Conservation (phyloP, 2,888 invertebrate species). For the Drosophila differens region DNA sequence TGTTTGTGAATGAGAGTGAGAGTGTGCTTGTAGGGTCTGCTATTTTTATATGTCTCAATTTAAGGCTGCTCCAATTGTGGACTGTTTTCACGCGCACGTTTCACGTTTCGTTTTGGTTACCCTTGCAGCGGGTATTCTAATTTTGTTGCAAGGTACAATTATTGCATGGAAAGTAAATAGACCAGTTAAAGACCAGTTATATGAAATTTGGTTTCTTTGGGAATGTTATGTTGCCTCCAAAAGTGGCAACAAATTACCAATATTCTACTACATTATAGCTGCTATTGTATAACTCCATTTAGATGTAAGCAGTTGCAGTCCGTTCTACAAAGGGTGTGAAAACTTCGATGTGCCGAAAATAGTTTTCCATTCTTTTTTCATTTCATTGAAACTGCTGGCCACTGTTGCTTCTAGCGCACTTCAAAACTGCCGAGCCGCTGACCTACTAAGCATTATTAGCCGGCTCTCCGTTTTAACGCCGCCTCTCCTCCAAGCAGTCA, state of each 20-base stretch:
- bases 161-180: not conserved
- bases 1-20: constrained; percentile 3
- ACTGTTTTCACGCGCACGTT: constrained; percentile 50
- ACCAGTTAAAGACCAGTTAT: not conserved
- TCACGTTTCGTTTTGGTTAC: constrained; percentile 24
- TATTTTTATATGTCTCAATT: constrained; percentile 70
- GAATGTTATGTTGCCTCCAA: not conserved
- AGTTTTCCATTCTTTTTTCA: constrained; percentile 11
- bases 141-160: not conserved
- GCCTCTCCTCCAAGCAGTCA: constrained; percentile 47
- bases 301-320: not conserved
- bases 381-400: constrained; percentile 64
- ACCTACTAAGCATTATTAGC: constrained; percentile 78
- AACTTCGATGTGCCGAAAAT: not conserved
- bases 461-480: constrained; percentile 50
- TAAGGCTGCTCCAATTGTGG: constrained; percentile 46
- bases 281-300: not conserved
- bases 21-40: constrained; percentile 36
- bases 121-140: constrained; percentile 10
- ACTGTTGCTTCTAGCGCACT: constrained; percentile 79
- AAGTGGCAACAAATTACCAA: not conserved
- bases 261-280: not conserved
- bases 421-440: constrained; percentile 67
- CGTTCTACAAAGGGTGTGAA: not conserved
- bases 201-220: too few relatives aligned